Evolutionary conservation across 2,113 vertebrate species (phyloP).

Genomic region (Colaptes auratus): DNA sequence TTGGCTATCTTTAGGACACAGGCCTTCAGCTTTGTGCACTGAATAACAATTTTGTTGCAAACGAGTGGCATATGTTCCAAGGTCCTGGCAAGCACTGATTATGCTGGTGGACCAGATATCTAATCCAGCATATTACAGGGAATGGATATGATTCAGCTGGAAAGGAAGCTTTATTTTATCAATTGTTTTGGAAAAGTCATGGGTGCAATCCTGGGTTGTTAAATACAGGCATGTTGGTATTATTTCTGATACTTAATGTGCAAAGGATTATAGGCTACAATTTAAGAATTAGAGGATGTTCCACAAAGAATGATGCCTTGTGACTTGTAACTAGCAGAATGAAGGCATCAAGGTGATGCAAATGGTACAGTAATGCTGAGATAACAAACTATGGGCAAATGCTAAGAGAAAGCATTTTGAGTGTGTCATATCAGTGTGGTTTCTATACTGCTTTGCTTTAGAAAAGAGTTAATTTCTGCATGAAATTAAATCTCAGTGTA

Average conservation of each 20-base stretch:
- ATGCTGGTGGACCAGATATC: neutral
- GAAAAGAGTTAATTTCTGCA: neutral
- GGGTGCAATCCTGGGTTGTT: neutral
- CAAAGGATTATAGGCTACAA: fast-evolving
- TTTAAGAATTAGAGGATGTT: neutral
- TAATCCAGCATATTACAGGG: neutral
- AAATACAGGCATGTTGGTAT: neutral
- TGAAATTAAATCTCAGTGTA: neutral
- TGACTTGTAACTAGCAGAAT: neutral
- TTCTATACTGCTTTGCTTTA: neutral
- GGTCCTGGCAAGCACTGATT: neutral
- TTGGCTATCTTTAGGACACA: neutral
- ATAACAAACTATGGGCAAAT: neutral
- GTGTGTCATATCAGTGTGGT: neutral
- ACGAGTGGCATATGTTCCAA: neutral
- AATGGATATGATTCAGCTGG: neutral
- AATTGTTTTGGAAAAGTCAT: neutral
- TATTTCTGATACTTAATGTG: neutral
- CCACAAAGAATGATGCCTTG: neutral
- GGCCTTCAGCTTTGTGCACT: neutral
- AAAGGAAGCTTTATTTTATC: neutral
- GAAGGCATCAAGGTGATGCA: neutral
- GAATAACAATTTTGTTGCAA: neutral
- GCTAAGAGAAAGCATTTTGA: neutral
- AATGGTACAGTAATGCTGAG: neutral